Evolutionary conservation across 2,113 vertebrate species (phyloP), one percentile per base, ranked within the genome.

Genomic region (Garra rufa): DNA sequence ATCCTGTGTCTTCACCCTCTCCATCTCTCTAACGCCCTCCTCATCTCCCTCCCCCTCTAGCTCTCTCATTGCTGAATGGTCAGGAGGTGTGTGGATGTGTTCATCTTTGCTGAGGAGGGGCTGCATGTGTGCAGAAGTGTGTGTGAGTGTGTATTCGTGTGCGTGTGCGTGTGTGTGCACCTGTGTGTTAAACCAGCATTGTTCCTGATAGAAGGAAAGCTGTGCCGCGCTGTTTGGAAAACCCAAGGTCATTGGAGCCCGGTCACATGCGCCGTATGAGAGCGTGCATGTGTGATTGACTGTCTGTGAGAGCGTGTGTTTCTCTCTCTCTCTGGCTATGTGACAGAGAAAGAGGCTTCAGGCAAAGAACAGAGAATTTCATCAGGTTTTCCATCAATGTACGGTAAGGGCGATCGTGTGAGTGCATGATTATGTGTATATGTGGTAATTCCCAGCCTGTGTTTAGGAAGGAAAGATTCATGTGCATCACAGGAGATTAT

Each of bases 211-310:
- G 67, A 65, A 24, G 26, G 74, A 87, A 55, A 77, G 77, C 78
- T 44, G 57, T 82, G 55, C 63, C 11, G 73, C 6, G 52, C 41
- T 83, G 82, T 81, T 69, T 82, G 82, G 84, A 85, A 86, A 88
- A 88, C 65, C 85, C 87, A 88, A 90, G 89, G 87, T 89, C 87
- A 89, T 81, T 70, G 52, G 61, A 81, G 85, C 48, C 55, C 76
- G 74, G 87, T 87, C 87, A 83, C 82, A 84, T 83, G 85, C 26
- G 34, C 61, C 17, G 52, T 86, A 75, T 61, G 84, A 52, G 77
- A 76, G 74, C 21, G 77, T 67, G 55, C 30, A 34, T 83, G 76
- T 69, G 30, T 57, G 79, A 61, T 15, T 71, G 80, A 50, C 81
- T 43, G 85, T 26, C 24, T 24, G 70, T 17, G 78, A 43, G 83